A percentile compares a stretch with the other conserved stretches of the same genome.
Evolutionary conservation across 2,113 vertebrate species (phyloP).

Genomic region (Gavia stellata): DNA sequence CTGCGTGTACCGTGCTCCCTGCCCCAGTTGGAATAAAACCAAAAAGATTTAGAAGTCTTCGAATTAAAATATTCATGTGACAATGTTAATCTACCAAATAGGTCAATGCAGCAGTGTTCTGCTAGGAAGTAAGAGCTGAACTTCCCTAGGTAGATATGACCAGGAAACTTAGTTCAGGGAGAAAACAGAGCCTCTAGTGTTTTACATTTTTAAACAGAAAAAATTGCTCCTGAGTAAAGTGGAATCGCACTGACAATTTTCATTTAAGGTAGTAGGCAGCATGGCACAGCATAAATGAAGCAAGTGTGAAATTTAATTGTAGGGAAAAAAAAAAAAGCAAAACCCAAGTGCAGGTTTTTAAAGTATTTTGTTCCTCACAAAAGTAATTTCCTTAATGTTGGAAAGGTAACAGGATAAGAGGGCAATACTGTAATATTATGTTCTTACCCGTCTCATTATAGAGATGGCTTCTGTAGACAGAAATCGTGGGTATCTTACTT

Average conservation of each 20-base stretch:
- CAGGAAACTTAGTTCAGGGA: not conserved
- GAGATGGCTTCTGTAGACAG: slow-evolving; percentile 98
- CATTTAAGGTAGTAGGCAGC: not conserved
- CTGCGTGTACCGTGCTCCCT: not conserved
- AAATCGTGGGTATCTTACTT: slow-evolving; percentile 96
- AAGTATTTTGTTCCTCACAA: not conserved
- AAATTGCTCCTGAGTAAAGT: not conserved
- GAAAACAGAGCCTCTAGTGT: not conserved
- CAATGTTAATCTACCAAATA: not conserved
- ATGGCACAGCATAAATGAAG: not conserved
- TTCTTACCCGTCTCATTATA: slow-evolving; percentile 95
- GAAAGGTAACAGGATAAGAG: not conserved
- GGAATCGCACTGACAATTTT: not conserved
- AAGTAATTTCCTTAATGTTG: not conserved
- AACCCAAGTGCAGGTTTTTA: accelerated
- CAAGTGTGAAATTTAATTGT: not conserved
- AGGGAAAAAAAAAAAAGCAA: not conserved
- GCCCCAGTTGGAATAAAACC: slow-evolving; percentile 1
- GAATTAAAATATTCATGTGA: slow-evolving; percentile 41
- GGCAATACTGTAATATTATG: not conserved
- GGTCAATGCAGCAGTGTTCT: not conserved
- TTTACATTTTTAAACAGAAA: not conserved
- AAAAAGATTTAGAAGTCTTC: not conserved
- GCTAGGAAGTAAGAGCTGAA: not conserved
- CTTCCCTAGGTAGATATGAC: not conserved